Evolutionary conservation across 2,888 invertebrate species (phyloP), one percentile per base, ranked within the genome.

Genomic region (Melanotus villosus): DNA sequence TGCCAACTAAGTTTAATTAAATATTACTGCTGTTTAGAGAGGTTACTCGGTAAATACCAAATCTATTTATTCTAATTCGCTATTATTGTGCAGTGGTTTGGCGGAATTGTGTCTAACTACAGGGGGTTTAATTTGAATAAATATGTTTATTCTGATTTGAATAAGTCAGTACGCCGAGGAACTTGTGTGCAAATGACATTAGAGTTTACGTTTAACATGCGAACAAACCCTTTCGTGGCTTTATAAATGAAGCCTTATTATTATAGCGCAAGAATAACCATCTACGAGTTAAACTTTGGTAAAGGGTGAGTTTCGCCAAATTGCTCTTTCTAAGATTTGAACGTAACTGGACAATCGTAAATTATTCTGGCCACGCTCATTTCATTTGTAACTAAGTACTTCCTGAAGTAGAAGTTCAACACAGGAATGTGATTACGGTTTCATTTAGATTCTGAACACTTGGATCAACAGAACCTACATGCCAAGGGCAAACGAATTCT

Each of bases 301-400:
- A 19, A 26, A 32, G 19, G 14, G 56, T 19, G n/a, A 38, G 19
- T n/a, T 7, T 32, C 21, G 9, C 21, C 7, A 38, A 38, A 52
- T 52, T 50, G n/a, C 52, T 18, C 10, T 18, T 7, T n/a, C n/a
- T 21, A 14, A 36, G 23, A 38, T 56, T 12, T 38, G 12, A 56
- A 34, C 6, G 6, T 2, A 19, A 23, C 7, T 38, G 38, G 56
- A 34, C 38, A 38, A 19, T 12, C 7, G 12, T 36, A 36, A 56
- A 38, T 34, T 38, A 56, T 38, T 38, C 38, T n/a, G n/a, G 7
- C 12, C 36, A 56, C 56, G 38, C 2, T 7, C 12, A 10, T 38
- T 56, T 56, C 23, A 38, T 56, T 56, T 56, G 56, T 38, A 34
- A 21, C 23, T 56, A 56, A 56, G 36, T 36, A 56, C 56, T 56